Conservation (phyloP, 1,140 invertebrate species). For the Bathynomus jamesi region DNA sequence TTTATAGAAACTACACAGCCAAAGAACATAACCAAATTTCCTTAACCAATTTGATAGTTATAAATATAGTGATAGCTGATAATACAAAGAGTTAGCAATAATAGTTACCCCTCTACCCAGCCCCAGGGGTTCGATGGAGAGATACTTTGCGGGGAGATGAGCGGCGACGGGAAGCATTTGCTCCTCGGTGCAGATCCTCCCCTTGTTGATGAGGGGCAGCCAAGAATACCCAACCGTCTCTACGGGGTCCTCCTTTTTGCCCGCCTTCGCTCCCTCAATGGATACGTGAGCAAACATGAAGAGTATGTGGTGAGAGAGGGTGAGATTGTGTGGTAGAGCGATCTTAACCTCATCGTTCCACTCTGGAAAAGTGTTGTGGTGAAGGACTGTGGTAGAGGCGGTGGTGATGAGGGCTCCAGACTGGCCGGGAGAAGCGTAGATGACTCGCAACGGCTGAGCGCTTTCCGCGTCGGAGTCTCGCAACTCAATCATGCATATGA, state of each 20-base stretch:
- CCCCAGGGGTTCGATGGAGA: slow-evolving; percentile 78
- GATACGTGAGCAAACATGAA: slow-evolving; percentile 87
- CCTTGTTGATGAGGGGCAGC: slow-evolving; percentile 72
- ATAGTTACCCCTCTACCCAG: slow-evolving; percentile 74
- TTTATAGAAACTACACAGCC: too few relatives aligned
- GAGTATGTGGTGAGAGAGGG: slow-evolving; percentile 68
- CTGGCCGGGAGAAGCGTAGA: slow-evolving; percentile 61
- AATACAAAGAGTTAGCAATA: too few relatives aligned
- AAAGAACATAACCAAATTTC: too few relatives aligned
- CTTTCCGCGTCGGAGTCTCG: slow-evolving; percentile 65
- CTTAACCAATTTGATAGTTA: too few relatives aligned
- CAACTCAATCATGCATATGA: slow-evolving; percentile 78
- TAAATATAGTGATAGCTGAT: too few relatives aligned
- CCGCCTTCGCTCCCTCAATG: slow-evolving; percentile 52
- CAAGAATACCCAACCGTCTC: slow-evolving; percentile 86
- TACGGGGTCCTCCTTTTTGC: slow-evolving; percentile 61
- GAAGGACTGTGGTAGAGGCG: slow-evolving; percentile 45
- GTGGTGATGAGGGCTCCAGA: slow-evolving; percentile 48
- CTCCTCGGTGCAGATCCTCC: slow-evolving; percentile 61
- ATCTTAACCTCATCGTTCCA: slow-evolving; percentile 89
- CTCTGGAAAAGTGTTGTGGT: slow-evolving; percentile 68
- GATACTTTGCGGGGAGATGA: slow-evolving; percentile 74
- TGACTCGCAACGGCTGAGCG: slow-evolving; percentile 62
- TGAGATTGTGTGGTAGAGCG: slow-evolving; percentile 65
- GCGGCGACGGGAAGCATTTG: slow-evolving; percentile 72